Evolutionary conservation across 2,797 vertebrate genomes (phyloP).

Genomic region (Chrysocyon brachyurus): DNA sequence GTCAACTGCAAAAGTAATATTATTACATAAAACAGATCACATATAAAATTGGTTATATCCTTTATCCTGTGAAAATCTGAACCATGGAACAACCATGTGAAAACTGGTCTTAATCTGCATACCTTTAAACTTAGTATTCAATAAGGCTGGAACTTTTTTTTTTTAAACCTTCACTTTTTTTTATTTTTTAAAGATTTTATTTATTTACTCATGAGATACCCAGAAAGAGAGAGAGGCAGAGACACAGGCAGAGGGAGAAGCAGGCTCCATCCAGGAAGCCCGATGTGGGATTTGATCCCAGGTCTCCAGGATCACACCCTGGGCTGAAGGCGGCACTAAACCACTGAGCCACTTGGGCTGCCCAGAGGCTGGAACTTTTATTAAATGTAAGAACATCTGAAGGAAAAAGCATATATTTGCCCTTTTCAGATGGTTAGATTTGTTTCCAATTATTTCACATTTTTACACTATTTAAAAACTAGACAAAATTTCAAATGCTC

Average conservation of each 20-base stretch:
- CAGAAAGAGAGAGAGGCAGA: no score
- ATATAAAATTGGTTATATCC: background rate
- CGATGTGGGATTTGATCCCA: no score
- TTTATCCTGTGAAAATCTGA: background rate
- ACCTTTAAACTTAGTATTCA: slow-evolving; percentile 18
- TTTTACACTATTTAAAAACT: slow-evolving; percentile 35
- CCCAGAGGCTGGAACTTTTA: background rate
- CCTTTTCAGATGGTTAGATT: background rate
- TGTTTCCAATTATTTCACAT: slow-evolving; percentile 38
- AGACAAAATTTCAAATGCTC: background rate
- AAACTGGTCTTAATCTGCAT: background rate
- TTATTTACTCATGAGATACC: no score
- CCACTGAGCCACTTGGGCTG: no score
- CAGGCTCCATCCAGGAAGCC: no score
- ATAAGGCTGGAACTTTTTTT: background rate
- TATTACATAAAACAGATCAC: background rate
- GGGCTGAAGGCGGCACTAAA: no score
- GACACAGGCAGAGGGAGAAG: no score
- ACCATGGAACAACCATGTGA: background rate
- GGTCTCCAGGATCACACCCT: no score
- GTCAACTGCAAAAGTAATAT: background rate
- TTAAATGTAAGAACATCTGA: background rate
- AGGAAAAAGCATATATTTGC: background rate
- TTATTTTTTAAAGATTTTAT: no score
- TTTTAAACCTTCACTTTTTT: no score